Base-by-base conservation (phyloP, 2,113 vertebrate genomes). In the Paradoxurus hermaphroditus region DNA sequence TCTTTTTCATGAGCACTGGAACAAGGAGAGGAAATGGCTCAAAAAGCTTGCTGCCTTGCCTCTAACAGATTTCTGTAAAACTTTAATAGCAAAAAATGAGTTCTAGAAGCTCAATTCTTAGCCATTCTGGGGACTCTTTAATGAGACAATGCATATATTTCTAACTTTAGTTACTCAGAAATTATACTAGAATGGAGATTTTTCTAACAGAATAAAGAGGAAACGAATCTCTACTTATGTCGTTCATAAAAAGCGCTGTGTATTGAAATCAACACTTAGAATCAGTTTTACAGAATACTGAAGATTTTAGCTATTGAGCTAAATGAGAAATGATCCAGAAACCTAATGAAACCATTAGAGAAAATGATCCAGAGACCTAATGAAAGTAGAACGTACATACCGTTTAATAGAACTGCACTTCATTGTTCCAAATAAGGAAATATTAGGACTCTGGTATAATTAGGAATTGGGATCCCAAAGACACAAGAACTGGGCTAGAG, bases 21-120 rank as follows among this genome's bases (percentile, higher is more conserved):
- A 93, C 92, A 96, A 96, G 67, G 86, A 83, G 51, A 97, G 63
- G 92, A 98, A 98, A 97, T 68, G 1, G 44, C 73, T 97, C 25
- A 85, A 53, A 92, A 93, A 84, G 10, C 19, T 3, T 1, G 51
- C 83, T 91, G 0, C 1, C 15, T 92, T 97, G 46, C 90, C 67
- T 70, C 0, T 34, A 1, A 7, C 51, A 0, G 85, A 56, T 70
- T 51, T 75, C 83, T 39, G n/a, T 79, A 95, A 95, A 96, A 95
- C 73, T 63, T 88, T 81, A 82, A 72, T 91, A 85, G 49, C 41
- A 89, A 82, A 89, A 85, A 91, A 25, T 2, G n/a, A 49, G 39
- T 73, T 96, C 96, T 77, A 84, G 53, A 92, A 97, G 53, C 62
- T 46, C 56, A 86, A 1, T 91, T 83, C 59, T 95, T 91, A 89